Evolutionary conservation across 1,140 invertebrate genomes (phyloP), one percentile per base, ranked within the genome.

Genomic region (Drosophila nigrodunni): DNA sequence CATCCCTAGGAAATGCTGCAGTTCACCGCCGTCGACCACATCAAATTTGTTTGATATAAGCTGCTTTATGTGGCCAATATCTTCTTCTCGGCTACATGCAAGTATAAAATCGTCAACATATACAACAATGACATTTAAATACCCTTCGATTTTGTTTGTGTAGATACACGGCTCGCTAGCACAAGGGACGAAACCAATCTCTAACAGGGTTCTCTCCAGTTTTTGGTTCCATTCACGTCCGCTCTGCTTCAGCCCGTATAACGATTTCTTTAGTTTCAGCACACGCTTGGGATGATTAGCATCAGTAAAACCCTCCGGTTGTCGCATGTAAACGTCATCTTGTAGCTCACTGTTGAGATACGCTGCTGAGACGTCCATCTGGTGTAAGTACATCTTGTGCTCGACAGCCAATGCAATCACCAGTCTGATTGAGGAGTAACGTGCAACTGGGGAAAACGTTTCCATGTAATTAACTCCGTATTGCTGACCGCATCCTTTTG

Each of bases 281-380:
- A 9, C 37, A 3, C 37, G 37, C 8, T 39, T 7, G 5, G 43
- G 25, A 30, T 30, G 25, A 30, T 30, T 2, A 5, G 25, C 4
- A 6, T 30, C 25, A 2, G 3, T 11, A 13, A 67, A 67, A 1
- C 7, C 44, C 5, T 57, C 64, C 3, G 39, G 64, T 46, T 67
- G 64, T 18, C 25, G 39, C 50, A 66, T 66, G 15, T 54, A 66
- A 2, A 57, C 50, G 25, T 85, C 70, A 64, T 93, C 92, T 7
- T 92, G 70, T 7, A 93, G 47, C n/a, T 87, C 46, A 10, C 92
- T 92, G 81, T 93, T 70, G 1, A 93, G 55, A 72, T 93, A 94
- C 3, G 93, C 93, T 64, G 92, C 92, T 74, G 91, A 93, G 3
- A 94, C 85, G 82, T 94, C 93, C 60, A 94, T 92, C 55, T 93